Evolutionary conservation across 1,140 invertebrate genomes (phyloP), one percentile per base, ranked within the genome.

Genomic region (Danaus melanippus): DNA sequence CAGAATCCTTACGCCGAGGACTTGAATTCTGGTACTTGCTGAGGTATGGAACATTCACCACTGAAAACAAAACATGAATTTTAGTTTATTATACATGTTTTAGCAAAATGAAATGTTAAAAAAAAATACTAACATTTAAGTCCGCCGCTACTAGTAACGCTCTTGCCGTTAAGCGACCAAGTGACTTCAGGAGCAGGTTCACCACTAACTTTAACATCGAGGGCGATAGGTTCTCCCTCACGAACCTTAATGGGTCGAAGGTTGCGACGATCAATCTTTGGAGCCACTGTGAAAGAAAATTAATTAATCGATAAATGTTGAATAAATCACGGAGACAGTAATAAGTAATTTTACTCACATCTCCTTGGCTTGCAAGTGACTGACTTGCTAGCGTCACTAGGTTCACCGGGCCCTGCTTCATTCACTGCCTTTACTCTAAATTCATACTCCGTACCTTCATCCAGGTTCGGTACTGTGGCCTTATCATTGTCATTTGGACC

Each of bases 211-310:
- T 95, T 95, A 1, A 96, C 92, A 76, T 96, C 94, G 66, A 96
- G 91, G 41, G 92, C 88, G 74, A 97, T 92, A 15, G 93, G 93
- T 81, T 96, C 94, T 49, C 95, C 94, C 75, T 95, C 94, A 46
- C 91, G 92, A 3, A 97, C 91, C 47, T 90, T 93, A 45, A 96
- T 85, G 56, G 93, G 90, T 46, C 91, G 90, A 42, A 97, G 85
- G 80, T 92, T 95, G 58, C 91, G 91, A 15, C 95, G 89, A 71
- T 97, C 95, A 86, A 98, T 98, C 86, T 94, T 96, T 10, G 97
- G 97, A 58, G 96, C 92, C 87, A 98, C 95, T 97, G 85, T 41
- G 86, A 80, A 62, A 46, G 9, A 47, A 47, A 12, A 11, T 53
- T 39, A 12, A 58, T 32, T 40, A 12, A 41, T 32, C 44, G 10